Evolutionary conservation across 2,113 vertebrate species (phyloP), one percentile per base, ranked within the genome.

Genomic region (Porphyrio hochstetteri): DNA sequence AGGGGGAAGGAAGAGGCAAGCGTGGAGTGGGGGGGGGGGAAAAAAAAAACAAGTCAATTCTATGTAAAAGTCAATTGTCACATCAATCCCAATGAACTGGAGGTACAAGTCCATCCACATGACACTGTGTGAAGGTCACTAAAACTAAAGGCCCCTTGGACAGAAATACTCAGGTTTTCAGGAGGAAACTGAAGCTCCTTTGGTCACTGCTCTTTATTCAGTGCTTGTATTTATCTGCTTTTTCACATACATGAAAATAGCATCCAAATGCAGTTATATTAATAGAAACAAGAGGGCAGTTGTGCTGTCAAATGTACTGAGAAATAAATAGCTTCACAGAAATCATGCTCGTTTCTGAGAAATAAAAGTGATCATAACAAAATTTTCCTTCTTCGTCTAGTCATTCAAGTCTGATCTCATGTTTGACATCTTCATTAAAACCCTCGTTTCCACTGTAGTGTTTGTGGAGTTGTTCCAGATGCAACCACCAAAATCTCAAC

Each of bases 261-360:
- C 36, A 42, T 93, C 63, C 80, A 88, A 84, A 81, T 8, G 13
- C 48, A 93, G 31, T 21, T 52, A 17, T 3, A 71, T 3, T 19
- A 57, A 64, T 1, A 75, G 64, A 46, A 93, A 92, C 53, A 81
- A 48, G 65, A 86, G 19, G 55, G 60, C 53, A 93, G 72, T 1
- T 71, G 64, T 77, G 36, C 24, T n/a, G 35, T 40, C 64, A 80
- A 27, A 57, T 36, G 38, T 31, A 81, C 16, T n/a, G 80, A 72
- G 61, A 90, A 81, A 86, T 64, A 95, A 79, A 84, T 29, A 76
- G 40, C 50, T 89, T 89, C 65, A 88, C 35, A 28, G 72, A 94
- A 92, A 44, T 18, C 84, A 72, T 56, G 76, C 53, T 95, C 31
- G 6, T 57, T 82, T 82, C 48, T 24, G 35, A 89, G 56, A 89